Evolutionary conservation across 2,113 vertebrate genomes (phyloP).

Genomic region (Nycticryphes semicollaris): DNA sequence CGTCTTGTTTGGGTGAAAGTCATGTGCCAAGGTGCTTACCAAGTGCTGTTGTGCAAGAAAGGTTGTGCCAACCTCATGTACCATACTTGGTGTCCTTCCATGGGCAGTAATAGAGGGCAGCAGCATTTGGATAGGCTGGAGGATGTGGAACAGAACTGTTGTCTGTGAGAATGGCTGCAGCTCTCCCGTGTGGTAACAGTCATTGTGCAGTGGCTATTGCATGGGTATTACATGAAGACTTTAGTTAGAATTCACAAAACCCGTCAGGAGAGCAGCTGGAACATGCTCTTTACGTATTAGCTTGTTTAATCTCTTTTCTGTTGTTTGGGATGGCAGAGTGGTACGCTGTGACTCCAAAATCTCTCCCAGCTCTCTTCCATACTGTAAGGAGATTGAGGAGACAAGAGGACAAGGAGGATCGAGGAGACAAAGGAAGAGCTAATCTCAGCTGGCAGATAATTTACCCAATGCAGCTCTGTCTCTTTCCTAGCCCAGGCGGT

Average conservation of each 20-base stretch:
- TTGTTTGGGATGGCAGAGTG: neutral
- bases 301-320: neutral
- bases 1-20: neutral
- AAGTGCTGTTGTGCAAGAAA: neutral
- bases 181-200: neutral
- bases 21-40: neutral
- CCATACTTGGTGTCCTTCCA: neutral
- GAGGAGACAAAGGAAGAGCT: neutral
- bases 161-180: neutral
- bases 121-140: neutral
- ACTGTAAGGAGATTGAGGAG: neutral
- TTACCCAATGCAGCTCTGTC: neutral
- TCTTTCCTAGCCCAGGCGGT: neutral
- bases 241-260: neutral
- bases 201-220: neutral
- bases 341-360: neutral
- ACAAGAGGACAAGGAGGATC: neutral
- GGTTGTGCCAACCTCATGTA: neutral
- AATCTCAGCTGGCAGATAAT: neutral
- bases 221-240: neutral
- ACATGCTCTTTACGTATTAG: neutral
- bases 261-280: neutral
- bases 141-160: neutral
- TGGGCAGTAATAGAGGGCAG: neutral
- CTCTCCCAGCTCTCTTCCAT: neutral